These are phyloP conservation scores for Meloidogyne exigua DNA, from an alignment of 1,140 invertebrate genomes.

Conservation along the genomic window DNA sequence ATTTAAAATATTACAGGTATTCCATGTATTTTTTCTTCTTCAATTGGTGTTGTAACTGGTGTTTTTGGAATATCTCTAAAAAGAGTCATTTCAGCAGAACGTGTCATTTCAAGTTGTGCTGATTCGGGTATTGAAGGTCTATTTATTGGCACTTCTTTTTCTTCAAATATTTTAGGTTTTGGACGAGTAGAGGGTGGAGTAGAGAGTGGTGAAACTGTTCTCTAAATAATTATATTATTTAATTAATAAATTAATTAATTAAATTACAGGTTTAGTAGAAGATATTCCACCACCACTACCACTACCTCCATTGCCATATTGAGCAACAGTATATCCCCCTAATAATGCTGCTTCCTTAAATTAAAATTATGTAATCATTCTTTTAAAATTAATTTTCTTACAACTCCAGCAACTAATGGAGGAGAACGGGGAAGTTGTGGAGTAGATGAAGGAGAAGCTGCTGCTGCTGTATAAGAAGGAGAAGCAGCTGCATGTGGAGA, in stretches of 20 bases:
- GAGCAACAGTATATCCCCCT: slow-evolving; percentile 21
- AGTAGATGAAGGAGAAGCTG: slow-evolving; percentile 40
- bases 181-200: background rate
- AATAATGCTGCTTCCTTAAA: slow-evolving; percentile 11
- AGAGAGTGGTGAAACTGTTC: background rate
- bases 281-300: background rate
- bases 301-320: background rate
- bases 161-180: slow-evolving; percentile 32
- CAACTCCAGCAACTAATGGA: slow-evolving; percentile 31
- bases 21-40: background rate
- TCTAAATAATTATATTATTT: slow-evolving; percentile 17
- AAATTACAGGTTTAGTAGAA: slow-evolving; percentile 55
- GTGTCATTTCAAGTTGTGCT: slow-evolving; percentile 48
- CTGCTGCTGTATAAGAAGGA: slow-evolving; percentile 22
- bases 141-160: slow-evolving; percentile 4
- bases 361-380: background rate
- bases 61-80: slow-evolving; percentile 25
- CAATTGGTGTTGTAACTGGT: background rate
- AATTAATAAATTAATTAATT: background rate
- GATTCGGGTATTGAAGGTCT: slow-evolving; percentile 24
- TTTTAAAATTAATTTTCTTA: background rate
- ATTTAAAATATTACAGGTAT: background rate
- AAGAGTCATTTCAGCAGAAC: slow-evolving; percentile 41
- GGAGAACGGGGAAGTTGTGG: slow-evolving; percentile 36
- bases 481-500: slow-evolving; percentile 45